Evolutionary conservation across 2,113 vertebrate genomes (phyloP), one percentile per base, ranked within the genome.

Genomic region (Aptenodytes forsteri): DNA sequence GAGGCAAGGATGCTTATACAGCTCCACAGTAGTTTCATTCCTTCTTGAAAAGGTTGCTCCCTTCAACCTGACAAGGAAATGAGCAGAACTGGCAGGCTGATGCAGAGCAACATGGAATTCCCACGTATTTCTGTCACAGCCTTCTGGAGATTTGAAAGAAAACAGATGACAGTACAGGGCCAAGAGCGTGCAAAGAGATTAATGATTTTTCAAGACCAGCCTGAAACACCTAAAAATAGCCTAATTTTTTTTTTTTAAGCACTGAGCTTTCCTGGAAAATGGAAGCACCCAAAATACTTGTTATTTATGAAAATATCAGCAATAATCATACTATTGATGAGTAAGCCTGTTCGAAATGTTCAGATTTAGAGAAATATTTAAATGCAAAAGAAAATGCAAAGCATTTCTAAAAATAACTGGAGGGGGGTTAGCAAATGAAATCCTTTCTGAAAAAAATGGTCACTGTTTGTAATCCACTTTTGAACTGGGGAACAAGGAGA

Each of bases 81-180:
- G 16, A 91, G 29, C 46, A 90, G 80, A 95, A 87, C 2, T 96
- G 86, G 83, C 46, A 84, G 42, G 72, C 64, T 87, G 72, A 90
- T 67, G 73, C 32, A 91, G 69, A 95, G 69, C 50, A 95, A 89
- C 80, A 59, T 83, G 89, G 67, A 92, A 96, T 95, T 95, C 80
- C 80, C 89, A 86, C 0, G 2, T 90, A 81, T 83, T 91, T 86
- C 76, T 89, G 67, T 92, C 83, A 95, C 59, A 91, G 46, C 22
- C 56, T 93, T 90, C 79, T 85, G 70, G 29, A 90, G 82, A 85
- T 78, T 96, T 96, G 91, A 93, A 95, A 90, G 83, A 95, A 97
- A 96, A 96, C 87, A 97, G 90, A 96, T 94, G 93, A 94, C 94
- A 92, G 46, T 77, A 50, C 29, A 95, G 67, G 54, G 92, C 72